These are phyloP conservation scores for Eupithecia pulchellata DNA, from an alignment of 2,888 invertebrate genomes.

Conservation along the genomic window DNA sequence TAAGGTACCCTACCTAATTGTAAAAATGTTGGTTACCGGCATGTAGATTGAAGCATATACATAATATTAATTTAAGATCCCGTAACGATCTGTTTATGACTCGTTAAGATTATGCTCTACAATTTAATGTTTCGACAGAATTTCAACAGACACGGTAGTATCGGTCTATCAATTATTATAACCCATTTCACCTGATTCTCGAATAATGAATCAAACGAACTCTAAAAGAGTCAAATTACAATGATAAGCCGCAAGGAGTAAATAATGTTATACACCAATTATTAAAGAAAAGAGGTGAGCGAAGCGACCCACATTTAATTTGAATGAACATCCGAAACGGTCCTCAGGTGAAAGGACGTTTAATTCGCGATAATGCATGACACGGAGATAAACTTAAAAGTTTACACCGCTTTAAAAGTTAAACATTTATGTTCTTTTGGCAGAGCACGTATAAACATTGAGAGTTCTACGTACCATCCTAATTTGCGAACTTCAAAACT, in stretches of 20 bases:
- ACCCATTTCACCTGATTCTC: background rate
- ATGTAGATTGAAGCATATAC: slow-evolving; percentile 5
- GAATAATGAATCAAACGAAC: too few species aligned
- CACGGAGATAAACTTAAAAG: slow-evolving; percentile 66
- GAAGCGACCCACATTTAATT: slow-evolving; percentile 29
- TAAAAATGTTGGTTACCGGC: slow-evolving; percentile 5
- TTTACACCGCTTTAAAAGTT: slow-evolving; percentile 75
- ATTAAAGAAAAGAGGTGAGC: slow-evolving; percentile 4
- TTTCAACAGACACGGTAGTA: background rate
- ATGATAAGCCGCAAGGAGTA: slow-evolving; percentile 1
- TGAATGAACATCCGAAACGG: slow-evolving; percentile 45
- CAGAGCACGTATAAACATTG: slow-evolving; percentile 68
- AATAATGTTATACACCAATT: slow-evolving; percentile 15
- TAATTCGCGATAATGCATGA: slow-evolving; percentile 66
- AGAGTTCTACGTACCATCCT: slow-evolving; percentile 54
- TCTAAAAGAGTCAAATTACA: background rate
- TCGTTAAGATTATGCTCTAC: slow-evolving; percentile 12
- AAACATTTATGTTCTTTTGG: slow-evolving; percentile 76
- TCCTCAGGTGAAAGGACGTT: slow-evolving; percentile 72
- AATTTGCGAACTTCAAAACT: slow-evolving; percentile 25
- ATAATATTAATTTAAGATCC: slow-evolving; percentile 6
- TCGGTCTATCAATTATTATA: background rate
- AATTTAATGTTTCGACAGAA: slow-evolving; percentile 3
- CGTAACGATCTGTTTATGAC: slow-evolving; percentile 23
- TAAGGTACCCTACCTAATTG: background rate